These are phyloP conservation scores for Vultur gryphus DNA, from an alignment of 2,797 vertebrate species.

Conservation along the genomic window DNA sequence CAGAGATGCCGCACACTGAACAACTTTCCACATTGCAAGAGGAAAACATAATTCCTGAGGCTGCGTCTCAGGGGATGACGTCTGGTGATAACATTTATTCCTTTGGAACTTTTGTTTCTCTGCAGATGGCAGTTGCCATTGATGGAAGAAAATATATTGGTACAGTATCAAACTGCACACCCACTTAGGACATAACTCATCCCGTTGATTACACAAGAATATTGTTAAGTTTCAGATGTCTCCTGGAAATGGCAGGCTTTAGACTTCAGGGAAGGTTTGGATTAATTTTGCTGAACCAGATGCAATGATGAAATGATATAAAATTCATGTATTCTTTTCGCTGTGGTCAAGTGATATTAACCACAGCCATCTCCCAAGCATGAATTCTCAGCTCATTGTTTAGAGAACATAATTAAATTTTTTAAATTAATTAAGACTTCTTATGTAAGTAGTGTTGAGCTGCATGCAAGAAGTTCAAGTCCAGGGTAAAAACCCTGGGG, in stretches of 20 bases:
- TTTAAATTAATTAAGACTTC: not conserved
- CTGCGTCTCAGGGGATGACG: not conserved
- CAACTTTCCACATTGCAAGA: slow-evolving; percentile 17
- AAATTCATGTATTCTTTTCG: not conserved
- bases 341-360: not conserved
- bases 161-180: not conserved
- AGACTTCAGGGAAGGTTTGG: not conserved
- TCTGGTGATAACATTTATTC: slow-evolving; percentile 65
- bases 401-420: not conserved
- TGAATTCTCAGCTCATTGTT: not conserved
- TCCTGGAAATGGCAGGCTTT: not conserved
- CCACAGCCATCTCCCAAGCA: not conserved
- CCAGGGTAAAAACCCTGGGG: not conserved
- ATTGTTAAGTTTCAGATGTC: not conserved
- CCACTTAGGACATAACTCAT: not conserved
- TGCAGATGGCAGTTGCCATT: slow-evolving; percentile 36
- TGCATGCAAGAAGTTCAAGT: not conserved
- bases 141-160: slow-evolving; percentile 1
- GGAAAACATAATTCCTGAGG: slow-evolving; percentile 35
- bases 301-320: not conserved
- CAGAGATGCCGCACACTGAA: not conserved
- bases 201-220: not conserved
- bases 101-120: slow-evolving; percentile 27
- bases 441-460: not conserved
- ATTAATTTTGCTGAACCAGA: not conserved